Percentiles rank a stretch among this genome's conserved stretches.
phyloP scores from a whole-genome alignment of 1,140 invertebrate genomes.

The Adelges cooleyi region DNA sequence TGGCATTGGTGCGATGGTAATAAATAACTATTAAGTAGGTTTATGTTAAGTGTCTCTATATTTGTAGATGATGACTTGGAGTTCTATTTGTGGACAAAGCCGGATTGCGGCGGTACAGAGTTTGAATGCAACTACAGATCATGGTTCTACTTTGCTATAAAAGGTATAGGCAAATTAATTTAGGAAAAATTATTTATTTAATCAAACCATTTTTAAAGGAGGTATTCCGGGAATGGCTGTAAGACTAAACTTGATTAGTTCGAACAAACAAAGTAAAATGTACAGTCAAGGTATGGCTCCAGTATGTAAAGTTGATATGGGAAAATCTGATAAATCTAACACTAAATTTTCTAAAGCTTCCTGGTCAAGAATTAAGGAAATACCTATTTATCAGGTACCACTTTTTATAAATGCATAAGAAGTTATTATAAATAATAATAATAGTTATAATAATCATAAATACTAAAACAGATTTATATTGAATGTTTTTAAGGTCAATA shows the following conservation, averaged over 20 bases:
- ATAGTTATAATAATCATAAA: too few species aligned
- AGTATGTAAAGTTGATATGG: constrained; percentile 47
- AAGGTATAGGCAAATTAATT: constrained; percentile 38
- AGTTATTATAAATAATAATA: not conserved
- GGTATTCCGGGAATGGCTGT: constrained; percentile 47
- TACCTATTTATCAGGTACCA: constrained; percentile 43
- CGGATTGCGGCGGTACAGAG: constrained; percentile 75
- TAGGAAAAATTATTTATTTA: not conserved
- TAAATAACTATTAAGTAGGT: not conserved
- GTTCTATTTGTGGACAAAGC: constrained; percentile 82
- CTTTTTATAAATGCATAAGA: not conserved
- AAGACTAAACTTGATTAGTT: constrained; percentile 72
- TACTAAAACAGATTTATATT: too few species aligned
- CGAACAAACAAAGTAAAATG: constrained; percentile 81
- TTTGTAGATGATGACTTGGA: constrained; percentile 40
- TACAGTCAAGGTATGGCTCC: constrained; percentile 84
- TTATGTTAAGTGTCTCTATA: constrained; percentile 3
- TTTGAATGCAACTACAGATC: constrained; percentile 84
- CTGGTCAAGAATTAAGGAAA: constrained; percentile 70
- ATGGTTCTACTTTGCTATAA: constrained; percentile 90
- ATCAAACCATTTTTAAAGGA: constrained; percentile 37
- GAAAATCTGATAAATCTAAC: constrained; percentile 49
- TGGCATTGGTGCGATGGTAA: constrained; percentile 6
- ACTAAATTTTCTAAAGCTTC: constrained; percentile 35
- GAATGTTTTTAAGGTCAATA: constrained; percentile 4